Base-by-base conservation (phyloP, 2,888 invertebrate genomes). In the Zhuqinia jingwanae region DNA sequence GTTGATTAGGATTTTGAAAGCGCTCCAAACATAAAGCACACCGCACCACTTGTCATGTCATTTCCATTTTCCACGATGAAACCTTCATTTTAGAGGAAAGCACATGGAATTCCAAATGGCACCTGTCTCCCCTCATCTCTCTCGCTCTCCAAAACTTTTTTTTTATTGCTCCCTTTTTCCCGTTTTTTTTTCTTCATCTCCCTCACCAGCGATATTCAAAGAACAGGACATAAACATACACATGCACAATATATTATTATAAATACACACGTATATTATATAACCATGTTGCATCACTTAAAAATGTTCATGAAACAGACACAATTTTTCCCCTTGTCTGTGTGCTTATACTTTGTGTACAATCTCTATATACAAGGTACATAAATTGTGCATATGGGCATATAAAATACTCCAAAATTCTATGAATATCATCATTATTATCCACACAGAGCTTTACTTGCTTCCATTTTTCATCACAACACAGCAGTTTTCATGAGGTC, bases 21-120 rank as follows among this genome's bases (percentile, higher is more conserved):
- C 25, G 25, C 47, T n/a, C 50, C 25, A 50, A 50, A 50, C 73
- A 50, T 15, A n/a, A n/a, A 63, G 47, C 22, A 70, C 42, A 1
- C 73, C 50, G 47, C 47, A 56, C 58, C 76, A 76, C 76, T 76
- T 76, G 76, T 76, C 76, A 76, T 76, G 56, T 73, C 50, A 73
- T 73, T 58, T 76, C 58, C 76, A 76, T 76, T 76, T 56, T 58
- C 47, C 22, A 73, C 73, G 47, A 63, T 30, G 79, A 79, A 79
- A 50, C 17, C 56, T 81, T 81, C 45, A 22, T 78, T 78, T 63
- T 78, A 63, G 45, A 70, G 42, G 27, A 53, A 56, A 81, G 70
- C 81, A 70, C 68, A 65, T 81, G 81, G 68, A 81, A 70, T 81
- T 70, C 30, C 56, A 81, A 81, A 81, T 81, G 70, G 56, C 81